Conservation (phyloP, 2,888 invertebrate genomes). For the Tortricodes alternella region DNA sequence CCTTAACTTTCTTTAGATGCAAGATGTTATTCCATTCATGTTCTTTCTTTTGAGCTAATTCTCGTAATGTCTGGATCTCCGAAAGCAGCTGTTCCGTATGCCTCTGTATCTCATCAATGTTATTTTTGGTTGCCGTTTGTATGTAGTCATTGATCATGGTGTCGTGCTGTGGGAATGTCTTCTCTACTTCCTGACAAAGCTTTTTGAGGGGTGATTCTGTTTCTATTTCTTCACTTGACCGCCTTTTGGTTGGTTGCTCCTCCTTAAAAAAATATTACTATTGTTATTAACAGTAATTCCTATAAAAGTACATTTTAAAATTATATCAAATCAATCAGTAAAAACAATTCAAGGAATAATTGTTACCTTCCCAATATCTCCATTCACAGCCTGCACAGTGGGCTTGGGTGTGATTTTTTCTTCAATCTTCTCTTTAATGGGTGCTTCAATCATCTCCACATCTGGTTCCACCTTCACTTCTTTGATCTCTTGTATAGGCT, state of each 20-base stretch:
- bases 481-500: constrained; percentile 33
- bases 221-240: constrained; percentile 69
- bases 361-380: constrained; percentile 65
- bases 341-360: too few relatives aligned
- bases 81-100: constrained; percentile 85
- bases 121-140: constrained; percentile 84
- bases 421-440: constrained; percentile 42
- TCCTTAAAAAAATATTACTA: constrained; percentile 57
- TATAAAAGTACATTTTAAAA: not conserved
- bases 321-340: not conserved
- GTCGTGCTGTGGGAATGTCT: constrained; percentile 81
- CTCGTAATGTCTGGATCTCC: constrained; percentile 87
- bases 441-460: constrained; percentile 59
- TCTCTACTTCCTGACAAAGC: constrained; percentile 77
- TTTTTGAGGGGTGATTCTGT: constrained; percentile 75
- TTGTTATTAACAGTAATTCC: not conserved
- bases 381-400: constrained; percentile 62
- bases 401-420: constrained; percentile 53
- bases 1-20: constrained; percentile 91
- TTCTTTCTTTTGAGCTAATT: constrained; percentile 90
- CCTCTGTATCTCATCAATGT: constrained; percentile 83
- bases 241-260: constrained; percentile 64
- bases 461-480: constrained; percentile 41
- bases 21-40: constrained; percentile 93
- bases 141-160: constrained; percentile 85